Evolutionary conservation across 2,113 vertebrate species (phyloP).

Genomic region (Callorhinus ursinus): DNA sequence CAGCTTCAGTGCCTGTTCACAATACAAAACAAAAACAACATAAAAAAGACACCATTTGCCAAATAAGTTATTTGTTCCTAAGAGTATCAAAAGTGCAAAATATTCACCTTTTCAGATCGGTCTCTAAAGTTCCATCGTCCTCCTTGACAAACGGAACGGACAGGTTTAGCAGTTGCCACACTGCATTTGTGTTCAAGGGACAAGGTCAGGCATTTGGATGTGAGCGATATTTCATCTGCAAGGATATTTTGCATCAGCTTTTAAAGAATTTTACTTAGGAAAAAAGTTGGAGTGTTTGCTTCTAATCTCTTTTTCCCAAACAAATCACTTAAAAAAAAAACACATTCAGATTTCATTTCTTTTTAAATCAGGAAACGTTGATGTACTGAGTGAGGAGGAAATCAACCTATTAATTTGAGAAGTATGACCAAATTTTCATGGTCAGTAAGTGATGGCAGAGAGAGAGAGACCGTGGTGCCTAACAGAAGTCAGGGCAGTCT

Average conservation of each 20-base stretch:
- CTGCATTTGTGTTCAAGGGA: not conserved
- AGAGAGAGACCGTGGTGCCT: not conserved
- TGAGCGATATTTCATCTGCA: not conserved
- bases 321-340: not conserved
- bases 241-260: constrained; percentile 18
- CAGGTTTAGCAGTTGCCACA: not conserved
- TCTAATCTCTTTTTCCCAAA: not conserved
- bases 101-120: constrained; percentile 78
- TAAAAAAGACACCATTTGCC: constrained; percentile 82
- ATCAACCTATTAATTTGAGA: not conserved
- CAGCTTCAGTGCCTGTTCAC: constrained; percentile 83
- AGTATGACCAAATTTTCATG: not conserved
- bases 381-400: not conserved
- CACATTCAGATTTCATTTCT: not conserved
- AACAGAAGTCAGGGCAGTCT: not conserved
- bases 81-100: constrained; percentile 91
- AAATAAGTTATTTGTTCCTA: constrained; percentile 88
- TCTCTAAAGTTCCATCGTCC: constrained; percentile 46
- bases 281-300: not conserved
- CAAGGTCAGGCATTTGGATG: not conserved
- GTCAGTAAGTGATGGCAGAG: not conserved
- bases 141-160: not conserved
- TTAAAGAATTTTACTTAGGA: not conserved
- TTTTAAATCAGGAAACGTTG: not conserved
- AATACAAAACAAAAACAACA: constrained; percentile 82